Conservation (phyloP, 2,797 vertebrate species). For the Bucorvus abyssinicus region DNA sequence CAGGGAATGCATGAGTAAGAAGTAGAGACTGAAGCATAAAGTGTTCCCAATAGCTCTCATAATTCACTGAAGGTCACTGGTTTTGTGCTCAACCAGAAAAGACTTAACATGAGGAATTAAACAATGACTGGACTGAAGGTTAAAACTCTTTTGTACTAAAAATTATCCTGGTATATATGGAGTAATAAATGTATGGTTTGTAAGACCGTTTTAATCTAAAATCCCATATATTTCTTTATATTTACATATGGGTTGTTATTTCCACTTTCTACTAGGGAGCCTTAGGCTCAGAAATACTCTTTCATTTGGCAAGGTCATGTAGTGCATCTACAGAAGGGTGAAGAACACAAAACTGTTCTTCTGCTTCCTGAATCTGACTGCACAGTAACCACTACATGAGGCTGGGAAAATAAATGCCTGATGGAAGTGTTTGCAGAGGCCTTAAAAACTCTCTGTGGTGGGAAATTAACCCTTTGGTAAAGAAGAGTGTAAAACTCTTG, state of each 20-base stretch:
- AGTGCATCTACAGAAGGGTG: background rate
- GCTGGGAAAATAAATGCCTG: background rate
- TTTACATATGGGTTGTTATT: background rate
- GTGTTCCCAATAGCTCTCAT: background rate
- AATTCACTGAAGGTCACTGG: conserved; percentile 43
- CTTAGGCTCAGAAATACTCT: background rate
- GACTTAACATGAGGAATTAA: conserved; percentile 20
- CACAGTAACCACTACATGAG: background rate
- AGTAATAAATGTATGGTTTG: background rate
- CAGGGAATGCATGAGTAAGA: background rate
- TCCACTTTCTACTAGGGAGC: background rate
- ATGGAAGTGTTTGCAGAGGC: background rate
- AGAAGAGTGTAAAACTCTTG: background rate
- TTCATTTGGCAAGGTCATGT: background rate
- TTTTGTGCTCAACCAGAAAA: conserved; percentile 21
- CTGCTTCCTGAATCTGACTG: background rate
- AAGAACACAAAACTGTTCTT: background rate
- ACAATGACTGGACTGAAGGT: background rate
- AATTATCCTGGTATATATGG: background rate
- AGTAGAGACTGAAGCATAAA: background rate
- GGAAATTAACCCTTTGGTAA: background rate
- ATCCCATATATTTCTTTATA: background rate
- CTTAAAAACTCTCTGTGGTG: background rate
- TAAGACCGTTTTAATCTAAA: background rate
- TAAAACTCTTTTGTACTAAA: background rate